Base-by-base conservation (phyloP, 2,113 vertebrate genomes). In the Arenaria interpres region DNA sequence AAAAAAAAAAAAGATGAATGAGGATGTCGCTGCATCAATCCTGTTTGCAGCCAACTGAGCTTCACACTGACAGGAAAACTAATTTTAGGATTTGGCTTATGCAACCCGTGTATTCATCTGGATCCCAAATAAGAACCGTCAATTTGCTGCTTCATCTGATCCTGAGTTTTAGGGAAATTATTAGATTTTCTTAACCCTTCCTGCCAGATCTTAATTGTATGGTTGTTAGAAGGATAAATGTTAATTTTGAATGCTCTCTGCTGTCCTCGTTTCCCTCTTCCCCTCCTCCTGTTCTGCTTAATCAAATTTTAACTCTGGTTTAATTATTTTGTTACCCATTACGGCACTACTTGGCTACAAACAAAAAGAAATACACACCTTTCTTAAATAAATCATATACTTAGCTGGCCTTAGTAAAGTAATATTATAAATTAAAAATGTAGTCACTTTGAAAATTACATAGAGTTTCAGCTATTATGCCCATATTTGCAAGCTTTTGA, bases 181-280 rank as follows among this genome's bases (percentile, higher is more conserved):
- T 94, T 94, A 76, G 30, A 73, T 96, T 92, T 97, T 84, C 62
- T 62, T 91, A 59, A 80, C 57, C 69, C 19, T 60, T 96, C 33
- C 66, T 91, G 63, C 28, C 66, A 94, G 57, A 84, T 89, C 62
- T 91, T 89, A 96, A 93, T 74, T 93, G 45, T 82, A 63, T 67
- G 19, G 81, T 62, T 69, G 41, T 91, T 94, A 91, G 69, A 79
- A 20, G 28, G 8, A 81, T 89, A 84, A 88, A 87, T 79, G 63
- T 91, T 93, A 96, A 94, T 96, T 96, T 89, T 39, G 48, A 63
- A 88, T 94, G n/a, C 32, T 85, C 17, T 94, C 63, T 89, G 45
- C 41, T 76, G 50, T 68, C 25, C 64, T 96, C 24, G 50, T 76
- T 93, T 89, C 48, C 33, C 39, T 78, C 21, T 54, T 48, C 12